Base-by-base conservation (phyloP, 2,888 invertebrate species). In the Lasioglossum lativentre region DNA sequence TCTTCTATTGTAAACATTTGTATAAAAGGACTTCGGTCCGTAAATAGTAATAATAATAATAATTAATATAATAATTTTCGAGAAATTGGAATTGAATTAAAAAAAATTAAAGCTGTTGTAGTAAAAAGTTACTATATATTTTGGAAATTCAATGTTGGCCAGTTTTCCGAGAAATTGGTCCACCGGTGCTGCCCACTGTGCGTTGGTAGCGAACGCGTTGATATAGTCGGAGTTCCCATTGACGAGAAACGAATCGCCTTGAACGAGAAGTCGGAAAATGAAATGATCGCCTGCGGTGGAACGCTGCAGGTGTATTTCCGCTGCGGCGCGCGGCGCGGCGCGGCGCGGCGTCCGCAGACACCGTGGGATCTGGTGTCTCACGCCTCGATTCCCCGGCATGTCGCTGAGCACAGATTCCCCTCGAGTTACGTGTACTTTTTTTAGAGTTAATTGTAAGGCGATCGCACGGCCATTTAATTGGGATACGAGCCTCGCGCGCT, bases 381-480 rank as follows among this genome's bases (percentile, higher is more conserved):
- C 70, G 70, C 40, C 6, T 40, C 70, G 40, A 40, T 70, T 40
- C 70, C 40, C 38, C 70, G 40, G 70, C 40, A 19, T 27, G 40
- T 63, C 63, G 42, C 30, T 23, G 40, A 63, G 27, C 75, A 45
- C 6, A 75, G 72, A 47, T 68, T 52, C 45, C 45, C 76, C 74
- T 47, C 45, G 27, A 14, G 83, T 76, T 83, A 16, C 84, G 34
- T 45, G 66, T 12, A 10, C 38, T 56, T 75, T 80, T 85, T 72
- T 85, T 80, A 73, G 40, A 82, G 77, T 83, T 88, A 87, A 90
- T 91, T 87, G 88, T 88, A 90, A 91, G 87, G 85, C 82, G 86
- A 91, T 91, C 90, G 89, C 84, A 75, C 77, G 81, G 71, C 73
- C 85, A 80, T 86, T 91, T 91, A 93, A 93, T 92, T 92, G 89